A percentile compares a stretch with the other conserved stretches of the same genome.
Evolutionary conservation across 2,797 vertebrate species (phyloP).

Genomic region (Smutsia temminckii): DNA sequence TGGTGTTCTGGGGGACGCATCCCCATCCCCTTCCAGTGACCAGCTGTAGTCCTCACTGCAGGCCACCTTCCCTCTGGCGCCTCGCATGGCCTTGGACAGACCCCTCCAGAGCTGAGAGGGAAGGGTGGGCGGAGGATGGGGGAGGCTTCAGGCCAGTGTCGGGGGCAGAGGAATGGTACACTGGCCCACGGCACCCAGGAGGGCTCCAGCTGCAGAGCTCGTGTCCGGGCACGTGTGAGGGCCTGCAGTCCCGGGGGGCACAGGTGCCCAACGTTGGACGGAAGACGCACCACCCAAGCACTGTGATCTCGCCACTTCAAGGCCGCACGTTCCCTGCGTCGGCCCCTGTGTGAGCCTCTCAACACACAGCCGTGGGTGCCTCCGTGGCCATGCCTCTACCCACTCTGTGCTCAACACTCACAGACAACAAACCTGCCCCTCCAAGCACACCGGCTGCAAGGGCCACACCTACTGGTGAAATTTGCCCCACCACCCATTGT

Average conservation of each 20-base stretch:
- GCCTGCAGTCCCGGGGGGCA: not conserved
- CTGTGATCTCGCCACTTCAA: not conserved
- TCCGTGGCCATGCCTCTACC: conserved; percentile 37
- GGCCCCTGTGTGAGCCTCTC: not conserved
- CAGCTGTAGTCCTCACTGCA: rapidly evolving
- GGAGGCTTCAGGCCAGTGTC: rapidly evolving
- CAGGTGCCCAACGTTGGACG: rapidly evolving
- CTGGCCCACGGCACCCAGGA: rapidly evolving
- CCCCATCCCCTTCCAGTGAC: too few species aligned
- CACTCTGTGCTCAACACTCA: not conserved
- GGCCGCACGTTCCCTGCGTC: rapidly evolving
- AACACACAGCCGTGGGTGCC: not conserved
- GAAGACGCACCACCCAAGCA: not conserved
- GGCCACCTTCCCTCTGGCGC: too few species aligned
- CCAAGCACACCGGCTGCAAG: not conserved
- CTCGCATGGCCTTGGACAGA: rapidly evolving
- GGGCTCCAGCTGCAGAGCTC: rapidly evolving
- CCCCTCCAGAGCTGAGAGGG: not conserved
- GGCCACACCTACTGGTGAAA: rapidly evolving
- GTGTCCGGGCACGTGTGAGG: rapidly evolving
- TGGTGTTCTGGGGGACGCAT: not conserved
- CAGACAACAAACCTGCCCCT: not conserved
- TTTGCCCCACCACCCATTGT: rapidly evolving
- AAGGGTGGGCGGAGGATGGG: rapidly evolving
- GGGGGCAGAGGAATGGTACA: rapidly evolving